Conservation (phyloP, 2,797 vertebrate species). For the Acridotheres tristis region DNA sequence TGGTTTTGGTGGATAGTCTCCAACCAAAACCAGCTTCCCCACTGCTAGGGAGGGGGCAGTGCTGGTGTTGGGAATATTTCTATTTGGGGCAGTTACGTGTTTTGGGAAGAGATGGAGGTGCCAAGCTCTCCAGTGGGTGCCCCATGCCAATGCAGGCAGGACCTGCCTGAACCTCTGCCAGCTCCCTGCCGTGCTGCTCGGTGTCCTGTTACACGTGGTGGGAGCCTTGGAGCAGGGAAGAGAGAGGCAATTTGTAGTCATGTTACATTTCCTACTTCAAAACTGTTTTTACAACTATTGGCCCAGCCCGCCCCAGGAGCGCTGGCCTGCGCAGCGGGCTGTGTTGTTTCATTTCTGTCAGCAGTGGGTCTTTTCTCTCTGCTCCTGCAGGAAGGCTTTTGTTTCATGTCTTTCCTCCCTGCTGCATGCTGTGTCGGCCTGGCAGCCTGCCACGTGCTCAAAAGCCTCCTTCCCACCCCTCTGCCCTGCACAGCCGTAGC, state of each 20-base stretch:
- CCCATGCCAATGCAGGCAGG: rapidly evolving
- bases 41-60: neutral
- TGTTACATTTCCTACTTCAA: slow-evolving; percentile 56
- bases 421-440: neutral
- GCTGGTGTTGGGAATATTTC: neutral
- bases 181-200: rapidly evolving
- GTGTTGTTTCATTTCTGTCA: slow-evolving; percentile 36
- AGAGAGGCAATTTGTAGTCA: neutral
- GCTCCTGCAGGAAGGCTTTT: slow-evolving; percentile 47
- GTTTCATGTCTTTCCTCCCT: slow-evolving; percentile 31
- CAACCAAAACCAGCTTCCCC: neutral
- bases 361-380: slow-evolving; percentile 20
- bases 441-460: neutral
- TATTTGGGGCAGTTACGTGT: neutral
- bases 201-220: neutral
- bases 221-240: neutral
- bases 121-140: rapidly evolving
- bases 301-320: slow-evolving; percentile 10
- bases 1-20: neutral
- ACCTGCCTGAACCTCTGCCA: neutral
- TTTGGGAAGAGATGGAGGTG: neutral
- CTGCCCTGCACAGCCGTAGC: neutral
- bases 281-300: slow-evolving; percentile 51
- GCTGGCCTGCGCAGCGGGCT: neutral
- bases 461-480: neutral